A percentile compares a stretch with the other conserved stretches of the same genome.
These are phyloP conservation scores for Meteorus colon DNA, from an alignment of 2,888 invertebrate species.

Conservation along the genomic window DNA sequence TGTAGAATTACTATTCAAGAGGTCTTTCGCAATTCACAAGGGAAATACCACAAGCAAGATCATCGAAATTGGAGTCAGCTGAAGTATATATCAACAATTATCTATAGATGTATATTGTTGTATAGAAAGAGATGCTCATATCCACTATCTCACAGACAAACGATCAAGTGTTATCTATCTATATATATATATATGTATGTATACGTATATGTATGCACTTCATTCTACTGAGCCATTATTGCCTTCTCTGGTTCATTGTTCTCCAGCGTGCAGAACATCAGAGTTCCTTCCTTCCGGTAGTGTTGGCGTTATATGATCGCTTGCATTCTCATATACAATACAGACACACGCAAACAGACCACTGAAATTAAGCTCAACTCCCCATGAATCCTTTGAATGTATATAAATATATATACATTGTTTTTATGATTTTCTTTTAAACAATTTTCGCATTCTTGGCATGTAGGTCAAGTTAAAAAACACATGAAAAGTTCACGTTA, in stretches of 20 bases:
- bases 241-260: slow-evolving; percentile 38
- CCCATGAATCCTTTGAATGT: neutral
- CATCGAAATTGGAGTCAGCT: slow-evolving; percentile 30
- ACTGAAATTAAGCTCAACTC: neutral
- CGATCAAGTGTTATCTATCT: slow-evolving; percentile 24
- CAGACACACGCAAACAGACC: neutral
- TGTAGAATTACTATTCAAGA: slow-evolving; percentile 22
- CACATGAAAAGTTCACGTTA: too few species aligned
- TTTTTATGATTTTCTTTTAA: neutral
- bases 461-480: too few species aligned
- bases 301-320: neutral
- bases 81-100: neutral
- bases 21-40: slow-evolving; percentile 31
- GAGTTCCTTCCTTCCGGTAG: slow-evolving; percentile 38
- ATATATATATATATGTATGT: neutral
- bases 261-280: slow-evolving; percentile 27
- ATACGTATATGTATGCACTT: slow-evolving; percentile 1
- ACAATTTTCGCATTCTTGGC: neutral
- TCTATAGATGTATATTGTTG: slow-evolving; percentile 11
- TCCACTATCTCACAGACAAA: slow-evolving; percentile 1
- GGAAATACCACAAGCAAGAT: slow-evolving; percentile 42
- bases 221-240: slow-evolving; percentile 34
- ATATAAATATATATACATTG: neutral
- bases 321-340: neutral
- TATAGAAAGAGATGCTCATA: slow-evolving; percentile 18